Conservation (phyloP, 2,888 invertebrate species). For the Rosalia funebris region DNA sequence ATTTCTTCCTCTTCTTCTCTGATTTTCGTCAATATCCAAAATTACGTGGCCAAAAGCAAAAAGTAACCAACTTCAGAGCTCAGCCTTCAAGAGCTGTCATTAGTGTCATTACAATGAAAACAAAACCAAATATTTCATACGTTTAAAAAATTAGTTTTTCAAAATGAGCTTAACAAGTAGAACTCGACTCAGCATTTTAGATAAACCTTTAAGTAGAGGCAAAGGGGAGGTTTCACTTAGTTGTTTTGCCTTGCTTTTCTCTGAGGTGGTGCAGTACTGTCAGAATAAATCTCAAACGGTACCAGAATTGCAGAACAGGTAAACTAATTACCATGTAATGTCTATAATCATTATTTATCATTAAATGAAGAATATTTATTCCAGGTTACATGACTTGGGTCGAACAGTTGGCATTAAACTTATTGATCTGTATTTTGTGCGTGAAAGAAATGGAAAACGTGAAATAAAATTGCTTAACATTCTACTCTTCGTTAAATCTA, state of each 20-base stretch:
- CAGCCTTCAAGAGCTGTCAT: no score
- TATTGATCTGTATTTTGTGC: constrained; percentile 91
- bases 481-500: constrained; percentile 93
- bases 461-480: constrained; percentile 96
- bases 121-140: background rate
- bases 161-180: constrained; percentile 65
- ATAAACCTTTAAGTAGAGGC: constrained; percentile 91
- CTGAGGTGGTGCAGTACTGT: constrained; percentile 98
- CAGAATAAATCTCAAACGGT: constrained; percentile 96
- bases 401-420: constrained; percentile 94
- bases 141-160: no score
- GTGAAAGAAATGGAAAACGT: constrained; percentile 93
- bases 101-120: background rate
- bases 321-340: no score
- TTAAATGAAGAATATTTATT: no score
- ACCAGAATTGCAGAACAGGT: constrained; percentile 95
- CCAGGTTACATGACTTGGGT: constrained; percentile 92
- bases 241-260: constrained; percentile 94
- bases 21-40: no score
- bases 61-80: no score
- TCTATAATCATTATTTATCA: no score
- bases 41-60: no score
- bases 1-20: no score
- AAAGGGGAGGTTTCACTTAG: constrained; percentile 92
- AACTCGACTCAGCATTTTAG: constrained; percentile 83